phyloP scores from a whole-genome alignment of 1,140 invertebrate species.

The Pomacea maculata region DNA sequence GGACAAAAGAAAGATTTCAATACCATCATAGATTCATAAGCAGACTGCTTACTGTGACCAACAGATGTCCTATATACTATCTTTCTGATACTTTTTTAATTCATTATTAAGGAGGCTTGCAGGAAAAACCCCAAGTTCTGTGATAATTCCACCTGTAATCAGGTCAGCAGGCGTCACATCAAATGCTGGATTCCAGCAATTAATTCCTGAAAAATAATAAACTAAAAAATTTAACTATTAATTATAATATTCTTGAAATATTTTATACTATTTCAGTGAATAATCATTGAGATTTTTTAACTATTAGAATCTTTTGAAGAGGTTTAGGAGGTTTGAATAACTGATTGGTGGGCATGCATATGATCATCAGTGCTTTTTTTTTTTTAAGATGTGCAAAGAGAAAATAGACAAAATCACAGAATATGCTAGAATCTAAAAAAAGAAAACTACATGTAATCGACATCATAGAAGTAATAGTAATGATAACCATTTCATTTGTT shows the following conservation, averaged over 20 bases:
- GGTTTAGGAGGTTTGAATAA: too few species aligned
- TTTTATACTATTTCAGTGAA: too few species aligned
- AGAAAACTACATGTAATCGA: neutral
- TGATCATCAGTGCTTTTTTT: neutral
- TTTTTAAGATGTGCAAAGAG: neutral
- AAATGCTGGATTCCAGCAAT: constrained; percentile 98
- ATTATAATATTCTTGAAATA: too few species aligned
- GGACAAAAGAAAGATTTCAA: neutral
- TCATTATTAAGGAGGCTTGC: constrained; percentile 66
- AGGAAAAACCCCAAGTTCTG: constrained; percentile 87
- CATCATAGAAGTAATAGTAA: neutral
- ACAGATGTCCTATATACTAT: neutral
- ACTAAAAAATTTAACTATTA: too few species aligned
- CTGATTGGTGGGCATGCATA: neutral
- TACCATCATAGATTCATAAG: neutral
- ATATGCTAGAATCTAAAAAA: neutral
- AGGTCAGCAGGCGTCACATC: constrained; percentile 95
- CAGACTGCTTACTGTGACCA: neutral
- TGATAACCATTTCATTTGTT: neutral
- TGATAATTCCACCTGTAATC: constrained; percentile 92
- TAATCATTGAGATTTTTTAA: too few species aligned
- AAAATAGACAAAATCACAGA: neutral
- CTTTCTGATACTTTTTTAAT: constrained; percentile 15
- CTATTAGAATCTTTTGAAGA: too few species aligned
- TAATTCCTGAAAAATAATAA: constrained; percentile 74